These are phyloP conservation scores for Pseudomyrmex dendroicus DNA, from an alignment of 1,140 invertebrate species.

Conservation along the genomic window DNA sequence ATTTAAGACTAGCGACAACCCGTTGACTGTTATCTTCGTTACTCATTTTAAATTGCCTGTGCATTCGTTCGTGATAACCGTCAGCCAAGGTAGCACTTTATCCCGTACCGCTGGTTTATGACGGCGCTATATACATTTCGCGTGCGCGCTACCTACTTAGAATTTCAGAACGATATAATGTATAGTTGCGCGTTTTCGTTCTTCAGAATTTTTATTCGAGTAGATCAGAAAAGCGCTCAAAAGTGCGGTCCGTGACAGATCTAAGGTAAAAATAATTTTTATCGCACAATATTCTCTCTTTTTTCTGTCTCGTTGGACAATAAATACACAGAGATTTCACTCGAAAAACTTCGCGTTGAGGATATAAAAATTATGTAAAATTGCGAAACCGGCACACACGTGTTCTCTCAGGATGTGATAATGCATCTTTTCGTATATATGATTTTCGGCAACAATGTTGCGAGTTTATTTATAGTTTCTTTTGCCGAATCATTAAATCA, in stretches of 20 bases:
- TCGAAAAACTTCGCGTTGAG: not conserved
- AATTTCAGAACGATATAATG: conserved; percentile 24
- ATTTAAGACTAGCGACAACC: conserved; percentile 17
- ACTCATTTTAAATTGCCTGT: conserved; percentile 35
- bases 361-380: not conserved
- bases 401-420: not conserved
- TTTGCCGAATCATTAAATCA: not conserved
- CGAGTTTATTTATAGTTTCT: conserved; percentile 1
- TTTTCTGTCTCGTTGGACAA: too few species aligned
- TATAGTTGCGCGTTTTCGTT: not conserved
- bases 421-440: not conserved
- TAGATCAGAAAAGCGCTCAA: not conserved
- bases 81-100: conserved; percentile 37
- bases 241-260: too few species aligned
- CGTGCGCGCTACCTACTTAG: not conserved
- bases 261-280: too few species aligned
- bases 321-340: not conserved
- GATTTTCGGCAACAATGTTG: not conserved
- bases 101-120: conserved; percentile 29
- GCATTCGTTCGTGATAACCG: conserved; percentile 38
- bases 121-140: conserved; percentile 1
- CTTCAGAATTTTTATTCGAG: conserved; percentile 7
- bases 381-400: not conserved
- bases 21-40: conserved; percentile 40
- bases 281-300: too few species aligned